Evolutionary conservation across 2,797 vertebrate genomes (phyloP).

Genomic region (Melanotaenia boesemani): DNA sequence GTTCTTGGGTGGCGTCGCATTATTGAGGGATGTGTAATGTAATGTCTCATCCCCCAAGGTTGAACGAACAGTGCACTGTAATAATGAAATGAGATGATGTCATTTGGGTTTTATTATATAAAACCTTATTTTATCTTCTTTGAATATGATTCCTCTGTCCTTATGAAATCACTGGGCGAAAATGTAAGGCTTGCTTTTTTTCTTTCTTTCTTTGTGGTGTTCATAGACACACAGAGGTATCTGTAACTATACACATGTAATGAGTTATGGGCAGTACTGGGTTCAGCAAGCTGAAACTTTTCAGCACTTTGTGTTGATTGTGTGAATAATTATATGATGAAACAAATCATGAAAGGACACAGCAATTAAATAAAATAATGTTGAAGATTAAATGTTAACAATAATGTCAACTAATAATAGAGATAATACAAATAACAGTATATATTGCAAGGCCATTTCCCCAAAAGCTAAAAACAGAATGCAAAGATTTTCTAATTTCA

Average conservation of each 20-base stretch:
- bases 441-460: no score
- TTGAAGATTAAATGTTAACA: no score
- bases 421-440: no score
- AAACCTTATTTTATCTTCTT: slow-evolving; percentile 22
- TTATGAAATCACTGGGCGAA: slow-evolving; percentile 16
- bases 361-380: no score
- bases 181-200: background rate
- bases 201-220: background rate
- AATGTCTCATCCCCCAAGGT: slow-evolving; percentile 52
- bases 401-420: no score
- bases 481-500: no score
- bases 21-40: slow-evolving; percentile 66
- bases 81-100: slow-evolving; percentile 60
- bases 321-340: background rate
- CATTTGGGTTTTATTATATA: slow-evolving; percentile 45
- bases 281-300: background rate
- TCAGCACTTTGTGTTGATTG: background rate
- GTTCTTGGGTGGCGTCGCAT: slow-evolving; percentile 65
- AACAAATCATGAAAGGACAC: no score
- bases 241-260: background rate
- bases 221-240: background rate
- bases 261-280: background rate
- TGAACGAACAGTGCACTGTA: slow-evolving; percentile 35
- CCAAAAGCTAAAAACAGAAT: no score
- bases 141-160: slow-evolving; percentile 16